Conservation (phyloP, 2,113 vertebrate species). For the Xenopus borealis region DNA sequence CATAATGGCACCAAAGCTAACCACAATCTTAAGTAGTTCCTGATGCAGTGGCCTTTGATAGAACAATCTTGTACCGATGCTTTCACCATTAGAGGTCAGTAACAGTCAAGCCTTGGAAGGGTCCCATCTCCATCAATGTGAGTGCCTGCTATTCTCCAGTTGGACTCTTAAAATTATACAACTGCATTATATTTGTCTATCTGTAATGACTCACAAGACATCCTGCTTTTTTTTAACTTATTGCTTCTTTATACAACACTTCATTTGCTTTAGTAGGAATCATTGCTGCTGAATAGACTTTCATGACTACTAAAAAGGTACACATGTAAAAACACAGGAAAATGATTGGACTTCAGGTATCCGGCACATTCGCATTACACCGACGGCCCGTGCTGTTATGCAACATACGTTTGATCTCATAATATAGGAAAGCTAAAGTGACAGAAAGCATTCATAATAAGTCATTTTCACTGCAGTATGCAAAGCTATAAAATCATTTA, state of each 20-base stretch:
- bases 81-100: conserved; percentile 63
- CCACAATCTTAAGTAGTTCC: conserved; percentile 61
- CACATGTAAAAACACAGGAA: conserved; percentile 32
- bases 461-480: no score
- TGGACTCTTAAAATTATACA: no score
- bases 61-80: not conserved
- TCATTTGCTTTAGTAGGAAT: conserved; percentile 41
- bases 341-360: no score
- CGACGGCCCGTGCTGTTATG: no score
- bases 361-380: no score
- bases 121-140: no score
- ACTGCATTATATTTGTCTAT: conserved; percentile 11
- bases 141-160: no score
- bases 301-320: conserved; percentile 39
- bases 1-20: conserved; percentile 54
- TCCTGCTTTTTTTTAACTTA: conserved; percentile 42
- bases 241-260: conserved; percentile 41
- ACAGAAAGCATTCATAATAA: no score
- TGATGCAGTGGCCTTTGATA: conserved; percentile 49
- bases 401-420: no score
- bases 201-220: conserved; percentile 33
- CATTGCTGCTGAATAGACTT: conserved; percentile 38
- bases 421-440: no score
- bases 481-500: no score
- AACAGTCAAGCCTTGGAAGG: conserved; percentile 46